Evolutionary conservation across 2,797 vertebrate genomes (phyloP).

Genomic region (Galagoides demidoff): DNA sequence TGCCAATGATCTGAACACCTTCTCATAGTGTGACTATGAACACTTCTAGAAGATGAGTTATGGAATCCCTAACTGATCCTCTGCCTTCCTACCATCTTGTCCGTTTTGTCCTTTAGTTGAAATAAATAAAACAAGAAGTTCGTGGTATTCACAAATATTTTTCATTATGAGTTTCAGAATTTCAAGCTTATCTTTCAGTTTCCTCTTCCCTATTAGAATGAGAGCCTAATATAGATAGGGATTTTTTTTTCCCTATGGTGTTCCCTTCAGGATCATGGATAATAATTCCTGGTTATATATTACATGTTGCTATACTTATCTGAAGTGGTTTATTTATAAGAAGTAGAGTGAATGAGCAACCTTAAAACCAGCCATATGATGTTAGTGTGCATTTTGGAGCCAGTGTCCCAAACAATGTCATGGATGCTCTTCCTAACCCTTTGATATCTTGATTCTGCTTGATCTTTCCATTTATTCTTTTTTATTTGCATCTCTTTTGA

Average conservation of each 20-base stretch:
- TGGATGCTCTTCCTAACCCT: background rate
- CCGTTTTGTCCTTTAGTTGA: accelerated
- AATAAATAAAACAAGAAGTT: background rate
- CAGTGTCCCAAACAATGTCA: background rate
- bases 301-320: background rate
- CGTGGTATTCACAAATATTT: background rate
- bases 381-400: background rate
- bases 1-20: background rate
- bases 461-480: background rate
- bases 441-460: background rate
- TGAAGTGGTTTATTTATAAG: background rate
- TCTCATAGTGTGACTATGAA: background rate
- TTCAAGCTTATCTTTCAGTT: background rate
- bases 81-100: background rate
- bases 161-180: background rate
- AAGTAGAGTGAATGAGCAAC: background rate
- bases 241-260: background rate
- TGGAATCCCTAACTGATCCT: too few species aligned
- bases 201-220: background rate
- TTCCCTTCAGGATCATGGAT: background rate
- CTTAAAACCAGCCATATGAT: background rate
- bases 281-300: background rate
- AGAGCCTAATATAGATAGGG: background rate
- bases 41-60: background rate
- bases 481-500: background rate